These are phyloP conservation scores for Cercocebus atys DNA, from an alignment of 2,113 vertebrate genomes.

Conservation along the genomic window DNA sequence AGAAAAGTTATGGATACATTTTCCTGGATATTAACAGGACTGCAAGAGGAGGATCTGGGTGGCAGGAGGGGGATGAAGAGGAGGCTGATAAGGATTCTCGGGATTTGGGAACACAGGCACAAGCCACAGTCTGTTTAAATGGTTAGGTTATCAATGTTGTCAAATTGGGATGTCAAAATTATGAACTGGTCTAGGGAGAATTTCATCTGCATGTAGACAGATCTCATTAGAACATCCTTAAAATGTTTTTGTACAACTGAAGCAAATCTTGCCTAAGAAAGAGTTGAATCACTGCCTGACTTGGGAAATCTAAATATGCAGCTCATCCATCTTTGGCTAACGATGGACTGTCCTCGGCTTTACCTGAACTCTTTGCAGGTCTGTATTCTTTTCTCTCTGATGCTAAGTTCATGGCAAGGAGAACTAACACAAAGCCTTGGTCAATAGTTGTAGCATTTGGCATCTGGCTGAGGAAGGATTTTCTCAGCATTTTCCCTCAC, in stretches of 20 bases:
- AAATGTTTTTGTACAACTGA: background rate
- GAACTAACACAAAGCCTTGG: background rate
- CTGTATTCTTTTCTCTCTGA: background rate
- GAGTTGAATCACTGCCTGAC: background rate
- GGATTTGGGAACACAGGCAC: background rate
- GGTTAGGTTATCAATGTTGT: background rate
- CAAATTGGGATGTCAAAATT: background rate
- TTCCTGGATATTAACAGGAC: background rate
- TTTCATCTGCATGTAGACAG: conserved; percentile 11
- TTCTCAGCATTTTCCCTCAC: background rate
- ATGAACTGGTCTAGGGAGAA: background rate
- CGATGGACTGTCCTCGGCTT: background rate
- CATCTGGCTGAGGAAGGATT: background rate
- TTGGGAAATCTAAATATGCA: background rate
- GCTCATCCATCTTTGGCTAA: background rate
- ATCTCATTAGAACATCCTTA: conserved; percentile 23
- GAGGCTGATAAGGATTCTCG: background rate
- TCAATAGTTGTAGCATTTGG: background rate
- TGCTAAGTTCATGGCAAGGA: background rate
- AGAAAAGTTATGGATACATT: background rate
- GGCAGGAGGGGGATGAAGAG: background rate
- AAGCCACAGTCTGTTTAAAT: background rate
- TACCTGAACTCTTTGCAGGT: background rate
- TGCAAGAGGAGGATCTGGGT: background rate
- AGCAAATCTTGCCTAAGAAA: background rate